Base-by-base conservation (phyloP, 2,888 invertebrate species). In the Lepidonotus clava region DNA sequence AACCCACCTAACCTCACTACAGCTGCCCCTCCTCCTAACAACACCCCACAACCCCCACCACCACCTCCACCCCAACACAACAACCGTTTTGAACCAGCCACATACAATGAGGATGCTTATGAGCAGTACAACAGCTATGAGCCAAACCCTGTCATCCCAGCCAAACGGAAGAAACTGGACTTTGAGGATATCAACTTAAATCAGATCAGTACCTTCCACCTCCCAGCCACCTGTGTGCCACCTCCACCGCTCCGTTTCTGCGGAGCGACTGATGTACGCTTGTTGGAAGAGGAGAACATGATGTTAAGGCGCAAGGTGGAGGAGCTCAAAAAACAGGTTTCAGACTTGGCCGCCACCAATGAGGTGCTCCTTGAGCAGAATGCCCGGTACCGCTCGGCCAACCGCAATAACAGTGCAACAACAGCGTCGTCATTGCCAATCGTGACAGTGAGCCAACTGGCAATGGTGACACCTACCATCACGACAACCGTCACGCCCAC, bases 291-390 rank as follows among this genome's bases (percentile, higher is more conserved):
- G 91, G 96, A 97, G 93, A 96, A 96, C 92, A 95, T 95, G 83
- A 93, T 96, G 90, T 93, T 97, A 84, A 95, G 96, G 88, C 96
- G 96, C 90, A 96, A 96, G 92, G 95, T 97, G 80, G 96, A 96
- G 77, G 96, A 96, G 90, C 93, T 96, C 87, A 96, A 96, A 92
- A 96, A 96, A 92, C 96, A 96, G 94, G 96, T 96, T 28, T 95
- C 95, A 46, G 96, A 96, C 93, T 94, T 97, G 88, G 96, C 96
- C 51, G 96, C 96, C 0, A 96, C 97, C 11, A 97, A 97, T 93
- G 97, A 97, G 92, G 97, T 97, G 92, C 95, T 97, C 18, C 94
- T 97, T 89, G 96, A 96, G 91, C 97, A 97, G 94, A 97, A 97
- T 93, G 96, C 97, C 36, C 96, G 96, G 89, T 94, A 96, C 88